Evolutionary conservation across 1,140 invertebrate species (phyloP).

Genomic region (Dendrolimus kikuchii): DNA sequence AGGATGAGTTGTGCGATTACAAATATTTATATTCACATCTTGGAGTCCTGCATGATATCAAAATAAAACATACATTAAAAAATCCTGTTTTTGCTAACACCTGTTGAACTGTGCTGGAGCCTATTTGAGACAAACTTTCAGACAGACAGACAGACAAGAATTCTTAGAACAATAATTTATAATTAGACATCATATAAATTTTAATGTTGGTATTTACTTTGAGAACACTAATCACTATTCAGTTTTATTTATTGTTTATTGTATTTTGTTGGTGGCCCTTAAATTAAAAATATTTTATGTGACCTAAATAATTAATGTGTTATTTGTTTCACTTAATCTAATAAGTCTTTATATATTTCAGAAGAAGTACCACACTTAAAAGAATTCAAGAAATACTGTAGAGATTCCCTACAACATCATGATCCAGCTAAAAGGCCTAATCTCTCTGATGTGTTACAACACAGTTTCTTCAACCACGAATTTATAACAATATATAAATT

Average conservation of each 20-base stretch:
- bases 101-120: not conserved
- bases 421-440: conserved; percentile 74
- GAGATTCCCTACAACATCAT: conserved; percentile 75
- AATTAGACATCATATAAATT: not conserved
- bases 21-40: too few species aligned
- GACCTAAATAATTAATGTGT: too few species aligned
- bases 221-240: not conserved
- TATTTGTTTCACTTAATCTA: not conserved
- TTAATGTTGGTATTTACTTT: not conserved
- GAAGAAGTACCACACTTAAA: conserved; percentile 77
- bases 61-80: too few species aligned
- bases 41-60: too few species aligned
- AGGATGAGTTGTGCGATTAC: too few species aligned
- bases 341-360: conserved; percentile 47
- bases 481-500: conserved; percentile 88
- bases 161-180: not conserved
- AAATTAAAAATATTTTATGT: too few species aligned
- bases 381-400: conserved; percentile 80
- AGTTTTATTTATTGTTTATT: too few species aligned
- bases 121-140: too few species aligned
- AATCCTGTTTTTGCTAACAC: too few species aligned
- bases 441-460: conserved; percentile 76
- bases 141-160: not conserved
- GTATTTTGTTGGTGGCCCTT: too few species aligned
- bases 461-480: conserved; percentile 86